These are phyloP conservation scores for Diplosoma virens DNA, from an alignment of 23 tunicate genomes.

Conservation along the genomic window DNA sequence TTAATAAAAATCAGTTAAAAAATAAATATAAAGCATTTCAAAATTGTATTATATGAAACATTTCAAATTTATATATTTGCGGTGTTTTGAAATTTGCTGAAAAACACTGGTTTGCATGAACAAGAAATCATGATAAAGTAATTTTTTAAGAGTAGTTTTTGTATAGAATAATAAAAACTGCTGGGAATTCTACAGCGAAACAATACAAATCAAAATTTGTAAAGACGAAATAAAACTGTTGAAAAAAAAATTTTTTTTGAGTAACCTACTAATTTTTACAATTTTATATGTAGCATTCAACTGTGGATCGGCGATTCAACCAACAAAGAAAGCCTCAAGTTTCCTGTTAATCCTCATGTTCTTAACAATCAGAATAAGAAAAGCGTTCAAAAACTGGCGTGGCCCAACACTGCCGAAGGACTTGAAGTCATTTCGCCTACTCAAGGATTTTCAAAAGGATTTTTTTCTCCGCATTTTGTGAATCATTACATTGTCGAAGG, in stretches of 20 bases:
- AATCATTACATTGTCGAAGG: slow-evolving; percentile 20
- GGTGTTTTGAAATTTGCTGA: too few species aligned
- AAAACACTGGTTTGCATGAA: too few species aligned
- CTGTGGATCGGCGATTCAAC: slow-evolving; percentile 11
- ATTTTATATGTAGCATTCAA: background rate
- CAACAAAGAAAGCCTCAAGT: background rate
- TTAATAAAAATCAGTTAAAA: too few species aligned
- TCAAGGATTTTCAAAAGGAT: background rate
- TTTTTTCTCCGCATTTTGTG: slow-evolving; percentile 6
- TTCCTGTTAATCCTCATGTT: background rate
- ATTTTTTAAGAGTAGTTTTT: too few species aligned
- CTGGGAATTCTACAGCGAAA: too few species aligned
- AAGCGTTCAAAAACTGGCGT: background rate
- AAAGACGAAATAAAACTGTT: too few species aligned
- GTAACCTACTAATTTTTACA: background rate
- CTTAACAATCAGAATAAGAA: background rate
- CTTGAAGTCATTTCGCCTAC: background rate
- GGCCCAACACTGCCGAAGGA: slow-evolving; percentile 5
- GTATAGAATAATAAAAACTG: too few species aligned
- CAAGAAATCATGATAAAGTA: too few species aligned
- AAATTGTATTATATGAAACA: too few species aligned
- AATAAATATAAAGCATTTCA: too few species aligned
- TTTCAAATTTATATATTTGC: too few species aligned
- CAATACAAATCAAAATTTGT: too few species aligned
- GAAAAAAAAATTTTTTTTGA: background rate